Percentiles rank a stretch among this genome's conserved stretches.
Conservation (phyloP, 2,113 vertebrate species). For the Hippocampus barbouri region DNA sequence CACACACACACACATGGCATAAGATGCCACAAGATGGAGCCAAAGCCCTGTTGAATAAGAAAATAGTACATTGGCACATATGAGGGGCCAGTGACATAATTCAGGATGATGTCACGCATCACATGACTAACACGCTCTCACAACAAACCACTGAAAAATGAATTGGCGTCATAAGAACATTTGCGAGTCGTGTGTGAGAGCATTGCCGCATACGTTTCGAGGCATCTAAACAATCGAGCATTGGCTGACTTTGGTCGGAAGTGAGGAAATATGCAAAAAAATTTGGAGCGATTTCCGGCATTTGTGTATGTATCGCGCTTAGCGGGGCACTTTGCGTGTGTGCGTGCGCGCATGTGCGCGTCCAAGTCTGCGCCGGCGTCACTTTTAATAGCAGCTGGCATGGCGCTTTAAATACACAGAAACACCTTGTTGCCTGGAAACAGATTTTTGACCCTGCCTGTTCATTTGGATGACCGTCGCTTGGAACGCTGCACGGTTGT, state of each 20-base stretch:
- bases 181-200: too few relatives aligned
- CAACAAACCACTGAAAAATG: too few relatives aligned
- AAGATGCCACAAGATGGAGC: too few relatives aligned
- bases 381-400: conserved; percentile 57
- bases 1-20: too few relatives aligned
- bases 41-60: too few relatives aligned
- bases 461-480: conserved; percentile 59
- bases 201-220: background rate
- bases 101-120: too few relatives aligned
- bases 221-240: background rate
- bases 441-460: conserved; percentile 66
- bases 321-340: conserved; percentile 4
- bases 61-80: too few relatives aligned
- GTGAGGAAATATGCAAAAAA: background rate
- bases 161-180: too few relatives aligned
- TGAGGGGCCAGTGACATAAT: too few relatives aligned
- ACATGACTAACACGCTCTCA: too few relatives aligned
- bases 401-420: conserved; percentile 49
- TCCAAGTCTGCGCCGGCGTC: conserved; percentile 42
- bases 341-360: background rate
- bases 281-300: background rate
- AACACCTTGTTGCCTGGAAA: conserved; percentile 68
- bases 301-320: background rate
- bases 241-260: background rate
- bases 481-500: conserved; percentile 59